Base-by-base conservation (phyloP, 2,888 invertebrate genomes). In the Athetis lepigone region DNA sequence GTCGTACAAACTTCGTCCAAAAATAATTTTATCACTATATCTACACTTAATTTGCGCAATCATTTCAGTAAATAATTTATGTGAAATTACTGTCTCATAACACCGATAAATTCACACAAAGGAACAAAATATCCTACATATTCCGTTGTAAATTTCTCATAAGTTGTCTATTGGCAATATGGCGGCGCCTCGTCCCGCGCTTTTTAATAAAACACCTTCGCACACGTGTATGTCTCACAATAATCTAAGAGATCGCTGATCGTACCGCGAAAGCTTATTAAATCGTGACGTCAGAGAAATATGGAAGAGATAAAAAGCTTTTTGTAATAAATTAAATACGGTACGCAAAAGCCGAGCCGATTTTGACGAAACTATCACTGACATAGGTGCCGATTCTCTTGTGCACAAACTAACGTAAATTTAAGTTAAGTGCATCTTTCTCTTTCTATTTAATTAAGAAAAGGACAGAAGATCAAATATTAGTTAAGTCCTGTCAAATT, bases 191-290 rank as follows among this genome's bases (percentile, higher is more conserved):
- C 40, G 18, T 61, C 61, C 66, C 79, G 67, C 61, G 63, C 46
- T 65, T 80, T 79, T 79, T 79, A 79, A 70, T 80, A 79, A 80
- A 79, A 80, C 59, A 68, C 63, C 69, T n/a, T 61, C 37, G 45
- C 65, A 66, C 60, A 40, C 60, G 39, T 25, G 46, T 63, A 67
- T 57, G 46, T 75, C 62, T 63, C 40, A 50, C 60, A 70, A 71
- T 77, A 69, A 77, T 71, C 66, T 66, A 36, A 29, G 23, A 52
- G 57, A 66, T 72, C 59, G 58, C 40, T 67, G 61, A 64, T 55
- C 68, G 54, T 42, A 58, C 62, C 43, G 39, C 52, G 45, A 45
- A 46, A 29, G 47, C 47, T 68, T 68, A 77, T 73, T 64, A 72
- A 68, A 75, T 52, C 57, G 59, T 77, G 73, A 66, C 51, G 33